phyloP scores from a whole-genome alignment of 2,113 vertebrate species.

The Vidua macroura region DNA sequence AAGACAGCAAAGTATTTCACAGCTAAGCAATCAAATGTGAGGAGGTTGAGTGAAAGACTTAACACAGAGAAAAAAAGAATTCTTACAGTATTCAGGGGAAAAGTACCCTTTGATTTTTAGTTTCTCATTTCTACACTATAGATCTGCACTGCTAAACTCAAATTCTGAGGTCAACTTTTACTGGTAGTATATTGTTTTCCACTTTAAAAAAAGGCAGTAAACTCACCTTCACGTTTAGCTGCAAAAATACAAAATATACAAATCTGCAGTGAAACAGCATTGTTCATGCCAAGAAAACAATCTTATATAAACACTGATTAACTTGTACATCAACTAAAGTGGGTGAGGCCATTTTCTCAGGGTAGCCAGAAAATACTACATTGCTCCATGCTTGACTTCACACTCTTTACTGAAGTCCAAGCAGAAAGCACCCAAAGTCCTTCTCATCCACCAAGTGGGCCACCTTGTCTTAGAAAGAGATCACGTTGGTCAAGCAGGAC shows the following conservation, averaged over 20 bases:
- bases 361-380: background rate
- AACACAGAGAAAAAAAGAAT: background rate
- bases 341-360: background rate
- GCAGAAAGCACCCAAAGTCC: background rate
- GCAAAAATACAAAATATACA: background rate
- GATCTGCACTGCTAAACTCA: background rate
- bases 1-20: background rate
- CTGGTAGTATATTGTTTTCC: background rate
- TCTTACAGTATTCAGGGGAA: background rate
- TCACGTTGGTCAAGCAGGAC: background rate
- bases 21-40: background rate
- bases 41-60: background rate
- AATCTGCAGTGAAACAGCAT: background rate
- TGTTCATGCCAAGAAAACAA: background rate
- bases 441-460: background rate
- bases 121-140: background rate
- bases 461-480: background rate
- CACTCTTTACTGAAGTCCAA: background rate
- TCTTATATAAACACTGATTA: background rate
- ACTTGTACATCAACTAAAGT: background rate
- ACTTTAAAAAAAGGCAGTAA: background rate
- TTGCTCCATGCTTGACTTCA: background rate
- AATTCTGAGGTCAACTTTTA: background rate
- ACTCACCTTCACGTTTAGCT: background rate
- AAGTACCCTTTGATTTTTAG: background rate